phyloP scores from a whole-genome alignment of 2,888 invertebrate genomes.

The Cheiracanthium punctorium region DNA sequence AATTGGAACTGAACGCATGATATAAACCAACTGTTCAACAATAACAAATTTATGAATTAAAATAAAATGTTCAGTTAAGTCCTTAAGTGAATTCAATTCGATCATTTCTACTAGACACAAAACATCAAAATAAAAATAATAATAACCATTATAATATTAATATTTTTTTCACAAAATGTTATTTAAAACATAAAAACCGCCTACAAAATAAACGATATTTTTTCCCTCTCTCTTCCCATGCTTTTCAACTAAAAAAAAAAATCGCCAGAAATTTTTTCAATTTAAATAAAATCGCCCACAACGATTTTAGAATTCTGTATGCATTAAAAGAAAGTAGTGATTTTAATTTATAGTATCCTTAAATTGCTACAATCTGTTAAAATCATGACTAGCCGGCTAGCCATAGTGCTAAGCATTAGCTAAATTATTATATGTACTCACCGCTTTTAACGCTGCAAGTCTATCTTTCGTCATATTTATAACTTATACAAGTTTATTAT shows the following conservation, averaged over 20 bases:
- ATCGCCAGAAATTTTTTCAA: not conserved
- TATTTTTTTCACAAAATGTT: not conserved
- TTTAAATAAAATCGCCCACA: not conserved
- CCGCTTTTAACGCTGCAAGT: constrained; percentile 73
- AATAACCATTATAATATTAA: no score
- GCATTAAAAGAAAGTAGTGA: not conserved
- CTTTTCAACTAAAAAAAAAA: no score
- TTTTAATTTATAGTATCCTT: constrained; percentile 9
- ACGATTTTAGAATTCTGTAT: not conserved
- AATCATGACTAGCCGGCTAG: constrained; percentile 60
- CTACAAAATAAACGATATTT: no score
- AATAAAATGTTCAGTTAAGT: no score
- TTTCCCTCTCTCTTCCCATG: no score
- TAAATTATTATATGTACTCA: constrained; percentile 59
- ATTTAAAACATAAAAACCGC: not conserved
- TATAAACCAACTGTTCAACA: no score
- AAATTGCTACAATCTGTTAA: constrained; percentile 63
- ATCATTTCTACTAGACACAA: no score
- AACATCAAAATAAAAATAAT: no score
- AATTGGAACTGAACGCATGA: no score
- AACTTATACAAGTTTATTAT: constrained; percentile 59
- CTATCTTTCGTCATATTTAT: constrained; percentile 73
- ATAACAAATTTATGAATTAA: no score
- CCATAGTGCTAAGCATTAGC: constrained; percentile 31
- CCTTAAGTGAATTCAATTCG: no score